Evolutionary conservation across 1,140 invertebrate genomes (phyloP).

Genomic region (Drosophila trapezifrons): DNA sequence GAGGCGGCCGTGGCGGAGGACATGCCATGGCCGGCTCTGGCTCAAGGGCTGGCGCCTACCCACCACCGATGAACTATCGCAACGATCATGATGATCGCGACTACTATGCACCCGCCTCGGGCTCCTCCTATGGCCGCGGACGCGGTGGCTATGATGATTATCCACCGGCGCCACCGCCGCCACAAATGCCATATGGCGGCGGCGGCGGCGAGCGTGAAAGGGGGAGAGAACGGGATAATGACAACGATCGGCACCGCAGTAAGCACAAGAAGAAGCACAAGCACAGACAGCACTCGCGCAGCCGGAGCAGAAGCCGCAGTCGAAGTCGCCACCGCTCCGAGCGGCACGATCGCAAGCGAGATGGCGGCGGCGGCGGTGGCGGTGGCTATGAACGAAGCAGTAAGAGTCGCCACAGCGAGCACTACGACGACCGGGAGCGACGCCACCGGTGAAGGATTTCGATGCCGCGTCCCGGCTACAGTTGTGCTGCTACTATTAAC

Average conservation of each 20-base stretch:
- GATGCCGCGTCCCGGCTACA: constrained; percentile 3
- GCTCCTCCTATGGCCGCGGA: constrained; percentile 49
- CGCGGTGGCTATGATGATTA: constrained; percentile 66
- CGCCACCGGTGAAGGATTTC: constrained; percentile 60
- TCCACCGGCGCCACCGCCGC: constrained; percentile 37
- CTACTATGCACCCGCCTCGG: constrained; percentile 46
- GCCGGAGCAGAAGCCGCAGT: constrained; percentile 71
- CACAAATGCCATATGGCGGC: constrained; percentile 25
- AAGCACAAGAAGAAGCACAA: constrained; percentile 83
- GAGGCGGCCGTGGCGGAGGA: constrained; percentile 29
- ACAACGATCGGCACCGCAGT: constrained; percentile 58
- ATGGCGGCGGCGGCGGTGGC: constrained; percentile 33
- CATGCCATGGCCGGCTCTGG: constrained; percentile 12
- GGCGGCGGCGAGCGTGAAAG: constrained; percentile 26
- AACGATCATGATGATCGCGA: constrained; percentile 78
- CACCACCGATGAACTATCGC: constrained; percentile 62
- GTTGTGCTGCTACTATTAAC: constrained; percentile 13
- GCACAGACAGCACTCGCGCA: constrained; percentile 71
- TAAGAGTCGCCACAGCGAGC: constrained; percentile 57
- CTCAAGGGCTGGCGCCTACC: constrained; percentile 17
- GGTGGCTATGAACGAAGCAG: constrained; percentile 50
- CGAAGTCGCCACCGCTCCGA: constrained; percentile 46
- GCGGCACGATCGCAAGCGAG: constrained; percentile 42
- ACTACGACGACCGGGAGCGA: constrained; percentile 61
- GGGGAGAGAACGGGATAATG: constrained; percentile 51